Evolutionary conservation across 2,888 invertebrate genomes (phyloP), one percentile per base, ranked within the genome.

Genomic region (Linnaemya vulpina): DNA sequence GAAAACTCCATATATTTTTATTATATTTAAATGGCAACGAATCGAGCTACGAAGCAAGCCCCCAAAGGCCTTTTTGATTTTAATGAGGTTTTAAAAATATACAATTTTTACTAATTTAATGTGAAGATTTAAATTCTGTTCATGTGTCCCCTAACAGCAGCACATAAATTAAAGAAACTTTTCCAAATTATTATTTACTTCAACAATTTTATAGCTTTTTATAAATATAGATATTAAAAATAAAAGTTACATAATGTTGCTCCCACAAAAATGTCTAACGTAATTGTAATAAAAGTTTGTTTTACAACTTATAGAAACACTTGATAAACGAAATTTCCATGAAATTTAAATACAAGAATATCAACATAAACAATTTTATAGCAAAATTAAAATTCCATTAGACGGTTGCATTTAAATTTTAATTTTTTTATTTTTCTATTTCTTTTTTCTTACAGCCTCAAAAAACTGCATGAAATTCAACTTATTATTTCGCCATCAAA

Each of bases 391-490:
- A 25, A 35, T 68, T 40, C n/a, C 22, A 58, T 71, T 71, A 13
- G 43, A 25, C 1, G 58, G 58, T 65, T 58, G 49, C 43, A 17
- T 13, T 65, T 65, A 46, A n/a, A 17, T 2, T 53, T 13, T 46
- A 5, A 3, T 22, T 53, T 53, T 75, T 46, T 51, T 58, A 55
- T 30, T 15, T 20, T 49, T 13, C 25, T 38, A 8, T 49, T 22
- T 25, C 20, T 43, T 70, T 75, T 78, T 13, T 58, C 30, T 84
- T 86, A 10, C 87, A 92, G 92, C 84, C 87, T 91, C 58, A 93
- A 92, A 89, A 93, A 93, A 88, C 87, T 93, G 62, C 92, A 93
- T 83, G 91, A 92, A 87, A 91, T 92, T 84, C 93, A 93, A 86
- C 87, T 92, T 82, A 87, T 91, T 63, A 90, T 92, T 60, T 90